Percentiles rank a stretch among this genome's conserved stretches.
Conservation (phyloP, 1,140 invertebrate genomes). For the Triops longicaudatus region DNA sequence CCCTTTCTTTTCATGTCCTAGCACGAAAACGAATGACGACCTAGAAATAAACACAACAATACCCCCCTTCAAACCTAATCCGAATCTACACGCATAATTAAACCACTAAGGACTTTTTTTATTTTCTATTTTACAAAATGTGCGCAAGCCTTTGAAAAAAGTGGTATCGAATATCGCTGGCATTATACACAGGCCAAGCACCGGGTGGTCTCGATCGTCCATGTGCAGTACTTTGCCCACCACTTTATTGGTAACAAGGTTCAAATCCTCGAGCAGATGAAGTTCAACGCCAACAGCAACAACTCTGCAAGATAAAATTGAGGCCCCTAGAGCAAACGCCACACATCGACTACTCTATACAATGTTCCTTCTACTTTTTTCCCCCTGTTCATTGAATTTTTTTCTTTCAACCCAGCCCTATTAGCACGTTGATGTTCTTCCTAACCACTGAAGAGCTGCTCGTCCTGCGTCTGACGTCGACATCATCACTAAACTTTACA, state of each 20-base stretch:
- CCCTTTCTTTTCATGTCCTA: background rate
- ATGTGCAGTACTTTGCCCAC: constrained; percentile 14
- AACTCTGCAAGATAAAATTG: background rate
- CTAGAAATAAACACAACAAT: background rate
- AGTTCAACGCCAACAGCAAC: constrained; percentile 4
- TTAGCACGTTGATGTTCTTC: too few relatives aligned
- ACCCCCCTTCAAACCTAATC: background rate
- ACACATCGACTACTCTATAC: constrained; percentile 1
- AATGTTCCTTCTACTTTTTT: background rate
- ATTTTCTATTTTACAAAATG: background rate
- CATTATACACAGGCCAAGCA: background rate
- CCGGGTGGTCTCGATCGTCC: background rate
- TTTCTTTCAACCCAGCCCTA: too few relatives aligned
- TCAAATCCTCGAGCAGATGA: constrained; percentile 5
- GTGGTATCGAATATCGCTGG: background rate
- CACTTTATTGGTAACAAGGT: constrained; percentile 15
- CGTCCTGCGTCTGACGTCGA: background rate
- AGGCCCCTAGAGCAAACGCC: background rate
- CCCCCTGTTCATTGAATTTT: background rate
- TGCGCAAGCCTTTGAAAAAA: background rate
- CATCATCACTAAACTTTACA: background rate
- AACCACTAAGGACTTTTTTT: background rate
- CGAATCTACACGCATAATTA: background rate
- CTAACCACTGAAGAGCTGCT: too few relatives aligned
- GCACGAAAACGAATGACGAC: too few relatives aligned